Percentiles rank a stretch among this genome's conserved stretches.
Evolutionary conservation across 2,113 vertebrate species (phyloP).

Genomic region (Proteles cristata): DNA sequence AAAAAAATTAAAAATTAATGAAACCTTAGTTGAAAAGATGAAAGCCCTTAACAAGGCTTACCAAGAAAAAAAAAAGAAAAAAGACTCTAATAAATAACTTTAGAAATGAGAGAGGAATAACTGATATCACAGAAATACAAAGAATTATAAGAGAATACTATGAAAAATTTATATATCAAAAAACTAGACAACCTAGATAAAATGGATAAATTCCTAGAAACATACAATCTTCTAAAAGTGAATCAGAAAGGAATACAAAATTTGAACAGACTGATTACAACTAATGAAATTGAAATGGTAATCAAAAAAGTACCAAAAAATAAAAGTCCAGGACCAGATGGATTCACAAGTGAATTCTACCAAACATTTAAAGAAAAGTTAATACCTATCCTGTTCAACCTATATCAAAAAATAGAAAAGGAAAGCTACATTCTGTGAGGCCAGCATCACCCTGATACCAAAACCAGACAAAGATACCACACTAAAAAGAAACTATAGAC

Average conservation of each 20-base stretch:
- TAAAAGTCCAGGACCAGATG: neutral
- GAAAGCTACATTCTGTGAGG: neutral
- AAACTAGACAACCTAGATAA: neutral
- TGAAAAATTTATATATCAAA: neutral
- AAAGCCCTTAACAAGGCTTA: neutral
- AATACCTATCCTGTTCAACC: neutral
- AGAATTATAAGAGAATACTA: neutral
- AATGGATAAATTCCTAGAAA: neutral
- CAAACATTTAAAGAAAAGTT: neutral
- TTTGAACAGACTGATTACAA: neutral
- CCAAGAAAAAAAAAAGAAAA: neutral
- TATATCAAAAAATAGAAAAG: neutral
- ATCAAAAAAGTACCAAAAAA: neutral
- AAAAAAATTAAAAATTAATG: neutral
- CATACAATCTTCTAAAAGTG: neutral
- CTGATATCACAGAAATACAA: neutral
- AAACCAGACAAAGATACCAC: neutral
- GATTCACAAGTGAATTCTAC: neutral
- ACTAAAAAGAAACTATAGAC: neutral
- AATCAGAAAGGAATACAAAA: neutral
- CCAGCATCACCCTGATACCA: neutral
- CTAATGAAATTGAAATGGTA: neutral
- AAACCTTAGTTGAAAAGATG: neutral
- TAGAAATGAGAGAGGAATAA: neutral
- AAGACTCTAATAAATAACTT: neutral